Evolutionary conservation across 2,797 vertebrate genomes (phyloP).

Genomic region (Pelobates cultripes): DNA sequence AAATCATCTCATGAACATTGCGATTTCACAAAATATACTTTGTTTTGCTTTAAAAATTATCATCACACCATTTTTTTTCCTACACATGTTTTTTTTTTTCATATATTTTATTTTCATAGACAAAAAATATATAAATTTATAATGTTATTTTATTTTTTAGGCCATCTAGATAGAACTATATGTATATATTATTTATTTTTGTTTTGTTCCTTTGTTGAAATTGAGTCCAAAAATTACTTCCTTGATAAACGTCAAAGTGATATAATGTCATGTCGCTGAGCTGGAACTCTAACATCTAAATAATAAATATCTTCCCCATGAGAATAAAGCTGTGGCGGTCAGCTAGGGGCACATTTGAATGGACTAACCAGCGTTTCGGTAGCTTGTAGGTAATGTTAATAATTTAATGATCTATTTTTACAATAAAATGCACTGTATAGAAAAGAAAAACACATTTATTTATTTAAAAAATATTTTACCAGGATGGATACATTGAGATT

Average conservation of each 20-base stretch:
- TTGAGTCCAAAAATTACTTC: background rate
- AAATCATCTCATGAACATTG: no score
- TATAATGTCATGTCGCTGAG: background rate
- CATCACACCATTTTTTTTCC: no score
- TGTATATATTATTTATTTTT: background rate
- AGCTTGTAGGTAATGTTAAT: slow-evolving; percentile 2
- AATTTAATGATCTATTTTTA: background rate
- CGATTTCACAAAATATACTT: no score
- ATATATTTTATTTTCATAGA: no score
- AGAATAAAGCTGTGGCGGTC: background rate
- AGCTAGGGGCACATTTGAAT: background rate
- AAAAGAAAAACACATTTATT: background rate
- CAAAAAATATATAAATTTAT: no score
- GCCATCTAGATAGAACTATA: no score
- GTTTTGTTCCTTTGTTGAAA: background rate
- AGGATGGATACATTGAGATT: no score
- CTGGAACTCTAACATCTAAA: background rate
- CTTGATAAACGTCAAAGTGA: background rate
- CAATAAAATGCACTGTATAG: background rate
- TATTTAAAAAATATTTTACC: no score
- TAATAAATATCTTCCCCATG: background rate
- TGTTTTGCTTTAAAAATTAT: no score
- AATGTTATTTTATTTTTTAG: no score
- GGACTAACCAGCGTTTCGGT: slow-evolving; percentile 1
- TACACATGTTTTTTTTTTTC: no score